Conservation (phyloP, 2,113 vertebrate species). For the Prolemur simus region DNA sequence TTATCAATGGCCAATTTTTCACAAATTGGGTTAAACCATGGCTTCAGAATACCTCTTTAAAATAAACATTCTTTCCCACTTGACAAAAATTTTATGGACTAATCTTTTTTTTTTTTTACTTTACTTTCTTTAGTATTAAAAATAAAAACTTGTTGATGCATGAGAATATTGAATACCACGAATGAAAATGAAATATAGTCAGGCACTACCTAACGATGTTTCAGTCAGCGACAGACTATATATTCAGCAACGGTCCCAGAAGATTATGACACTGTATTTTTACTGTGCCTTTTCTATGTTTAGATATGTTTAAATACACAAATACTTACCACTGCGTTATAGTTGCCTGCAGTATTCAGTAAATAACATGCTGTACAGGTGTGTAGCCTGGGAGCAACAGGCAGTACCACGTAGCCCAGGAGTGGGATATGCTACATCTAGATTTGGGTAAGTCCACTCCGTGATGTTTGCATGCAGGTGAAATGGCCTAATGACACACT, state of each 20-base stretch:
- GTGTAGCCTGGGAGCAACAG: background rate
- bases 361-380: background rate
- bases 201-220: too few species aligned
- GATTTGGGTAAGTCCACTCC: background rate
- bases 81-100: background rate
- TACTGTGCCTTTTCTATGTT: too few species aligned
- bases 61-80: background rate
- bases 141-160: background rate
- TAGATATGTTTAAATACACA: too few species aligned
- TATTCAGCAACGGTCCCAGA: too few species aligned
- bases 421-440: background rate
- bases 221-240: too few species aligned
- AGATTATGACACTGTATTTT: too few species aligned
- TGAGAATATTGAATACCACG: background rate
- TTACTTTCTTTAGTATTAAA: background rate
- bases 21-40: background rate
- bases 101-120: background rate
- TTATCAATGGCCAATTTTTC: background rate
- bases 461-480: background rate
- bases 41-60: background rate
- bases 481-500: background rate
- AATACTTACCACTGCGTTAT: background rate
- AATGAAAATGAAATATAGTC: background rate
- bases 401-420: too few species aligned
- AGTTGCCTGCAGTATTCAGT: background rate